Conservation (phyloP, 2,888 invertebrate genomes). For the Oxytorus armatus region DNA sequence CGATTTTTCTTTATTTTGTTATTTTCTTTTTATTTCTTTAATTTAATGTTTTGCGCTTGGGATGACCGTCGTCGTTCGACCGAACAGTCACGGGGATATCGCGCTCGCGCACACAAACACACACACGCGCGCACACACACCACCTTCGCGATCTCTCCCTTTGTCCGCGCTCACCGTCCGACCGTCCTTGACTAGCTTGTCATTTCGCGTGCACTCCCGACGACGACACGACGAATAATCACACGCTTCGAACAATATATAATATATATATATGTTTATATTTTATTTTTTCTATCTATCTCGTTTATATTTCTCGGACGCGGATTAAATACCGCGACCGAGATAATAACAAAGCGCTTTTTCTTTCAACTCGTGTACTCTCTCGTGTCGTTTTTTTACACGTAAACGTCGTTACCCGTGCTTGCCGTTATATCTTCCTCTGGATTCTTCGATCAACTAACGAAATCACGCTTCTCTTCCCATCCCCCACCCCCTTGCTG, state of each 20-base stretch:
- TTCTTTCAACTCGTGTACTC: constrained; percentile 16
- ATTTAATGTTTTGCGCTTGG: too few relatives aligned
- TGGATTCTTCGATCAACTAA: constrained; percentile 10
- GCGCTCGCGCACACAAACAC: too few relatives aligned
- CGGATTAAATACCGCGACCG: constrained; percentile 64
- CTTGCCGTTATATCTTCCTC: constrained; percentile 1
- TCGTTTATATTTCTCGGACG: constrained; percentile 51
- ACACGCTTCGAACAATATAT: constrained; percentile 1
- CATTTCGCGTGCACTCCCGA: constrained; percentile 62
- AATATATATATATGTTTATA: background rate
- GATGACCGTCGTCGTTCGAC: constrained; percentile 53
- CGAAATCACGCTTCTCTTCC: constrained; percentile 15
- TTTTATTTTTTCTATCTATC: background rate
- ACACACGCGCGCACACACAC: constrained; percentile 53
- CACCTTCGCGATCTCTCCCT: constrained; percentile 53
- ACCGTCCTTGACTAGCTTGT: constrained; percentile 62
- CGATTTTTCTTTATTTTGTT: too few relatives aligned
- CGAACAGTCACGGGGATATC: constrained; percentile 37
- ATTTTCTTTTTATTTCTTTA: too few relatives aligned
- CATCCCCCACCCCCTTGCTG: background rate
- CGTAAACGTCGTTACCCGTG: constrained; percentile 4
- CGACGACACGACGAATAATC: constrained; percentile 17
- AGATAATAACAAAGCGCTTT: constrained; percentile 55
- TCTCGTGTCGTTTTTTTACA: background rate
- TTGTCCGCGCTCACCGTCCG: constrained; percentile 58